phyloP scores from a whole-genome alignment of 1,140 invertebrate species.

The Ceratitis capitata region DNA sequence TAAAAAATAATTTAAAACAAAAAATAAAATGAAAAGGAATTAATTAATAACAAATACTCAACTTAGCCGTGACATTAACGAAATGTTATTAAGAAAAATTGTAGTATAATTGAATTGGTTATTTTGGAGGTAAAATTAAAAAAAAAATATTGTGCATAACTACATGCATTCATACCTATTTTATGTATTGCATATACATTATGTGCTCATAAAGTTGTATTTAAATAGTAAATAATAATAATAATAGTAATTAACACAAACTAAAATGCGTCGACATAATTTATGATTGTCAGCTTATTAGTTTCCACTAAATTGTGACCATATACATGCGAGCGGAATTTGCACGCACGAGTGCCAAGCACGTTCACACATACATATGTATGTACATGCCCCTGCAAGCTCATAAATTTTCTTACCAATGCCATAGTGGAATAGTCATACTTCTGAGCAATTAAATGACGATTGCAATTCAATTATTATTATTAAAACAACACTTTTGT shows the following conservation, averaged over 20 bases:
- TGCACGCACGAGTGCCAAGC: not conserved
- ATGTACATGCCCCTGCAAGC: not conserved
- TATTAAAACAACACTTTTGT: not conserved
- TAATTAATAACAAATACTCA: not conserved
- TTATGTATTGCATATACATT: too few species aligned
- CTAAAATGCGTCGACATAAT: not conserved
- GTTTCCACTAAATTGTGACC: slow-evolving; percentile 6
- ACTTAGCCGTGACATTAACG: not conserved
- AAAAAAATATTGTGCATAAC: not conserved
- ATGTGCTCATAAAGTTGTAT: too few species aligned
- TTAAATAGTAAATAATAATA: too few species aligned
- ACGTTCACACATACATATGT: not conserved
- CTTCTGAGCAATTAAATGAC: not conserved
- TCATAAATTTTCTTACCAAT: not conserved
- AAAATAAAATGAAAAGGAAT: not conserved
- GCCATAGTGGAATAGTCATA: not conserved
- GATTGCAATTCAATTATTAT: not conserved
- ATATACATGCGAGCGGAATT: too few species aligned
- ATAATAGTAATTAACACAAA: not conserved
- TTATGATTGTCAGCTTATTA: slow-evolving; percentile 22
- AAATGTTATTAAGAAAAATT: not conserved
- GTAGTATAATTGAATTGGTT: not conserved
- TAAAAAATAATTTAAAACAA: not conserved
- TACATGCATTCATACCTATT: not conserved
- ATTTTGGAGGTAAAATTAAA: not conserved